These are phyloP conservation scores for Rhinoderma darwinii DNA, from an alignment of 2,113 vertebrate genomes.

Conservation along the genomic window DNA sequence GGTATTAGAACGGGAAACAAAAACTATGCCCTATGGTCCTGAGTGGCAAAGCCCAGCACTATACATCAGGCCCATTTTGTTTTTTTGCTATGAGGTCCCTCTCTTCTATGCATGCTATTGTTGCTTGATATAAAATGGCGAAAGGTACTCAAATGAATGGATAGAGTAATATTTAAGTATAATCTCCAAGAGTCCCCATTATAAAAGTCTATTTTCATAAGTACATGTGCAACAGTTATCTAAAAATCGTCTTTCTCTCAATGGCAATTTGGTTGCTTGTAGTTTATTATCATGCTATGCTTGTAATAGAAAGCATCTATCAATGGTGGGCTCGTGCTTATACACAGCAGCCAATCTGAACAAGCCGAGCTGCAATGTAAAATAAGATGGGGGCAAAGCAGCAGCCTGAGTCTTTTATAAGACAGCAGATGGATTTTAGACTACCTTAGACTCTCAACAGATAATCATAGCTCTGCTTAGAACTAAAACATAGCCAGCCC, in stretches of 20 bases:
- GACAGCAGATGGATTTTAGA: background rate
- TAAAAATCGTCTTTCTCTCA: too few relatives aligned
- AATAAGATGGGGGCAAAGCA: background rate
- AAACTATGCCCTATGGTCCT: background rate
- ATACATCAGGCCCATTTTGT: background rate
- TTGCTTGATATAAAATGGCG: background rate
- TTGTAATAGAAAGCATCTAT: background rate
- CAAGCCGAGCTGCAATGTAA: background rate
- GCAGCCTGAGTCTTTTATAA: background rate
- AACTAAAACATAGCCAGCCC: background rate
- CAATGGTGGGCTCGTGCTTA: background rate
- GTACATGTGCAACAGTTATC: too few relatives aligned
- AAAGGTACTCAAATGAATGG: background rate
- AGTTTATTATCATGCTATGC: background rate
- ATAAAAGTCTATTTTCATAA: too few relatives aligned
- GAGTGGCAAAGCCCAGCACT: background rate
- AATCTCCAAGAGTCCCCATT: too few relatives aligned
- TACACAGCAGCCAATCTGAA: background rate
- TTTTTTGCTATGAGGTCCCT: background rate
- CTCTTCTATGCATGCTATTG: background rate
- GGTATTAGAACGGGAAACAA: too few relatives aligned
- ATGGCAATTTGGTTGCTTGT: background rate
- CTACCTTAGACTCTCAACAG: background rate
- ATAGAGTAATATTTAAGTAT: background rate
- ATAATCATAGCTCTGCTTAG: background rate